These are phyloP conservation scores for Ctena decussata DNA, from an alignment of 2,888 invertebrate species.

Conservation along the genomic window DNA sequence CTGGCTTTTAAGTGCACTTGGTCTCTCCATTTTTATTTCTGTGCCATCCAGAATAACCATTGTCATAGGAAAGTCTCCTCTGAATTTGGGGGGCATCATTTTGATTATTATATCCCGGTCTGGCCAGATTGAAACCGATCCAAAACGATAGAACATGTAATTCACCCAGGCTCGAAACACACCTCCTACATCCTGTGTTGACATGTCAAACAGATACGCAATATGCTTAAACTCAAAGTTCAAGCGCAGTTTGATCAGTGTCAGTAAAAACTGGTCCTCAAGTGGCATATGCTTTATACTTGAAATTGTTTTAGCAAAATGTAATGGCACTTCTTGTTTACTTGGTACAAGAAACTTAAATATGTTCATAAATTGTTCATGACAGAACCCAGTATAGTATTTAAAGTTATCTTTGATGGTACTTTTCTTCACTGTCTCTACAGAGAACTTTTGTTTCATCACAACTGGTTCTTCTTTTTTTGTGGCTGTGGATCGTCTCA, in stretches of 20 bases:
- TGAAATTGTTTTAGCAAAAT: no score
- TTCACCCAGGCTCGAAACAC: not conserved
- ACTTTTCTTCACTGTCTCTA: slow-evolving; percentile 6
- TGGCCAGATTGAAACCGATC: slow-evolving; percentile 30
- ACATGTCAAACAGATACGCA: not conserved
- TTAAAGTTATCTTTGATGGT: slow-evolving; percentile 12
- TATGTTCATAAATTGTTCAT: not conserved
- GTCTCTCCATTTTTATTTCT: slow-evolving; percentile 51
- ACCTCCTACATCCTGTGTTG: not conserved
- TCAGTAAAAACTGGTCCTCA: not conserved
- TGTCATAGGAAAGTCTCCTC: slow-evolving; percentile 53
- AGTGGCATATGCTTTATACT: not conserved
- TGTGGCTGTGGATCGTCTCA: not conserved
- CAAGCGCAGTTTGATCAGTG: not conserved
- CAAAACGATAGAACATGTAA: not conserved
- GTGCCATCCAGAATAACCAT: slow-evolving; percentile 58
- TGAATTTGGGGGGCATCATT: slow-evolving; percentile 50
- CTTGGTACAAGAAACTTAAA: not conserved
- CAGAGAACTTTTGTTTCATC: not conserved
- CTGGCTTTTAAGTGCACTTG: slow-evolving; percentile 39
- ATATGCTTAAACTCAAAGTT: not conserved
- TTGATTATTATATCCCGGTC: slow-evolving; percentile 34
- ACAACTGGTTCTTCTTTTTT: not conserved
- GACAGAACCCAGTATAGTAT: slow-evolving; percentile 23
- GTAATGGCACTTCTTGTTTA: not conserved